Conservation (phyloP, 2,888 invertebrate genomes). For the Marasmarcha lunaedactyla region DNA sequence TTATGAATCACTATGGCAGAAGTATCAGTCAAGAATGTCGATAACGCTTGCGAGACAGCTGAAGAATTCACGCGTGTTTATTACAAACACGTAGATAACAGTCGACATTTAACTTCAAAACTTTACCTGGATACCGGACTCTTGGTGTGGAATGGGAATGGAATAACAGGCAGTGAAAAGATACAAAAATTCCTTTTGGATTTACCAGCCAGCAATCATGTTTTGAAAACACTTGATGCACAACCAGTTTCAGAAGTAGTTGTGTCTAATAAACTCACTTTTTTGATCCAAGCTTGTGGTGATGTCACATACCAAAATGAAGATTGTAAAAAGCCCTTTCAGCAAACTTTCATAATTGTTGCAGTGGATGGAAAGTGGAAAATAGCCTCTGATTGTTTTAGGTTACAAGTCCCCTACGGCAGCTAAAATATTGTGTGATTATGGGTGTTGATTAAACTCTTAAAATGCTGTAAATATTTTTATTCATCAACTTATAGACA, state of each 20-base stretch:
- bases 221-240: conserved; percentile 83
- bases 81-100: conserved; percentile 89
- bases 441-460: not conserved
- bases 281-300: conserved; percentile 86
- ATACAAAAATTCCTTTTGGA: conserved; percentile 90
- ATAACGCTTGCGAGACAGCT: conserved; percentile 86
- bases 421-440: conserved; percentile 17
- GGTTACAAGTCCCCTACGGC: conserved; percentile 75
- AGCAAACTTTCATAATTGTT: conserved; percentile 89
- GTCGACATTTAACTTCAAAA: conserved; percentile 83
- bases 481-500: not conserved
- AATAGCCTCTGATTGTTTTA: conserved; percentile 89
- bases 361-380: conserved; percentile 94
- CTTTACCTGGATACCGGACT: conserved; percentile 86
- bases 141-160: conserved; percentile 95
- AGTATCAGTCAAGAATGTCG: conserved; percentile 75
- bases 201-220: conserved; percentile 85
- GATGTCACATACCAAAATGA: conserved; percentile 78
- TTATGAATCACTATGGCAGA: conserved; percentile 50
- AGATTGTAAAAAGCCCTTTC: conserved; percentile 75
- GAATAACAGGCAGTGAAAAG: conserved; percentile 80
- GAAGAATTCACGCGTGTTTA: conserved; percentile 91
- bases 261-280: conserved; percentile 82
- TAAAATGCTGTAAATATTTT: not conserved
- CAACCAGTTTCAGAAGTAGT: conserved; percentile 86